Evolutionary conservation across 1,140 invertebrate genomes (phyloP).

Genomic region (Tetramorium alpestre): DNA sequence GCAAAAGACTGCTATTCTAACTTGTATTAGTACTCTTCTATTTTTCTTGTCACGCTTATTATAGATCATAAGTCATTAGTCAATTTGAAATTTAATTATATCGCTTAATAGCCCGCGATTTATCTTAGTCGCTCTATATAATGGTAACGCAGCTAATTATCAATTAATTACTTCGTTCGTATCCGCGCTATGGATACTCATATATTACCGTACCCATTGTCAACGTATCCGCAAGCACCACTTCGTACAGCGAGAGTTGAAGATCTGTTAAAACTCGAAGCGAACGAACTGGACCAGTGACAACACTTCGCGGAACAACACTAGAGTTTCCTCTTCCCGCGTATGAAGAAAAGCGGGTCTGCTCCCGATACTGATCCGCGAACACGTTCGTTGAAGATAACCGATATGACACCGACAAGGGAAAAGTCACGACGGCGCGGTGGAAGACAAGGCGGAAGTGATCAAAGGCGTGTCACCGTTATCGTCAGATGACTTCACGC

Average conservation of each 20-base stretch:
- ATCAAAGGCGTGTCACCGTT: slow-evolving; percentile 76
- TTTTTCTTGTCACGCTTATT: background rate
- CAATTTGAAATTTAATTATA: slow-evolving; percentile 1
- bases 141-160: background rate
- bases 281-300: background rate
- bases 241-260: background rate
- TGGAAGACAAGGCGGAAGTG: slow-evolving; percentile 72
- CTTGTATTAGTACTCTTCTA: background rate
- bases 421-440: slow-evolving; percentile 15
- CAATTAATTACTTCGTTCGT: background rate
- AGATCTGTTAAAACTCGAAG: background rate
- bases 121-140: background rate
- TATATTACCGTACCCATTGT: background rate
- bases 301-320: background rate
- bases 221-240: background rate
- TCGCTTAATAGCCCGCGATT: slow-evolving; percentile 15
- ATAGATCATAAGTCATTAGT: background rate
- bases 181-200: background rate
- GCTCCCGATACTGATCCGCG: background rate
- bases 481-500: slow-evolving; percentile 75
- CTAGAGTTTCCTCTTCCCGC: background rate
- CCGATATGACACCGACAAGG: background rate
- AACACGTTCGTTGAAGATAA: slow-evolving; percentile 30
- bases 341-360: background rate
- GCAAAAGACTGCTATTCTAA: too few relatives aligned